Evolutionary conservation across 1,140 invertebrate genomes (phyloP).

Genomic region (Aphidius gifuensis): DNA sequence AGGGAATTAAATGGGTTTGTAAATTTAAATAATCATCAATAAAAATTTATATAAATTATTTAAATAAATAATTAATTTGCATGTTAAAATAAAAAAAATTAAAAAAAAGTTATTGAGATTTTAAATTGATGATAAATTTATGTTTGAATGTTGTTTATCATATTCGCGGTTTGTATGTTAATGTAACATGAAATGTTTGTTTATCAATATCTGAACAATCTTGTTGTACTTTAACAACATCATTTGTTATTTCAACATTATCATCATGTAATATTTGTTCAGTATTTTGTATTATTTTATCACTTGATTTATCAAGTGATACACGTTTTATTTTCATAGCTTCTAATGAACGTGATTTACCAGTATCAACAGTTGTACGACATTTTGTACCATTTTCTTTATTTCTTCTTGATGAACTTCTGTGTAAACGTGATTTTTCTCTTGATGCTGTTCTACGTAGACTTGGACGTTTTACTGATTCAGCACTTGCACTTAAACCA

Average conservation of each 20-base stretch:
- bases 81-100: too few relatives aligned
- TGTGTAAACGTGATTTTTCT: slow-evolving; percentile 65
- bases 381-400: slow-evolving; percentile 65
- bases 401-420: slow-evolving; percentile 66
- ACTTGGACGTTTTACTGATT: slow-evolving; percentile 65
- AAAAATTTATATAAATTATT: too few relatives aligned
- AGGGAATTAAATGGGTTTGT: too few relatives aligned
- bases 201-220: slow-evolving; percentile 61
- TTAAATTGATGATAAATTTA: too few relatives aligned
- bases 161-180: slow-evolving; percentile 66
- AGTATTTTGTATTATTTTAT: slow-evolving; percentile 40
- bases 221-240: slow-evolving; percentile 42
- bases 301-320: slow-evolving; percentile 39
- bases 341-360: slow-evolving; percentile 49
- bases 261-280: slow-evolving; percentile 38
- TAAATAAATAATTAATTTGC: too few relatives aligned
- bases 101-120: too few relatives aligned
- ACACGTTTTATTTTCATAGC: slow-evolving; percentile 55
- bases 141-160: slow-evolving; percentile 34
- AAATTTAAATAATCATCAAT: too few relatives aligned
- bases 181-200: slow-evolving; percentile 63
- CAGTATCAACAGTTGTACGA: slow-evolving; percentile 43
- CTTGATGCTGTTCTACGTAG: slow-evolving; percentile 63
- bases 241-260: slow-evolving; percentile 34
- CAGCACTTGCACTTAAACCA: slow-evolving; percentile 66